Base-by-base conservation (phyloP, 1,140 invertebrate genomes). In the Stratiolaelaps scimitus region DNA sequence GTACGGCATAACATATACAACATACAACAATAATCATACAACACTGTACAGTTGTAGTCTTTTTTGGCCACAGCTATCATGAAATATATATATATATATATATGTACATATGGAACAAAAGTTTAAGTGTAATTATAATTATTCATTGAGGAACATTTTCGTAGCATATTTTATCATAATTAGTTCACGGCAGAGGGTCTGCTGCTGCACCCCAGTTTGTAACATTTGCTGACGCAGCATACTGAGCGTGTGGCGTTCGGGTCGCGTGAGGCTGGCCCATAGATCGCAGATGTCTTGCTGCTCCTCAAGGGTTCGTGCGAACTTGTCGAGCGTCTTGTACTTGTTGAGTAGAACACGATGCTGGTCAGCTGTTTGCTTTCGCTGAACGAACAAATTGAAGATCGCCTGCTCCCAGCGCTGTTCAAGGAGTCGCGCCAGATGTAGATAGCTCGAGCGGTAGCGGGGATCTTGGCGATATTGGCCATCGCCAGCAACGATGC, bases 341-440 rank as follows among this genome's bases (percentile, higher is more conserved):
- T 60, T 60, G 53, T 60, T 60, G 15, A 60, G 20, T 15, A 60
- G 23, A 1, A 60, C 53, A 60, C 53, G 53, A 60, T 60, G 53
- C 17, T n/a, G 26, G 13, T 60, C 53, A 60, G 53, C 53, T 17
- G 34, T 60, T 26, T 60, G 1, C 23, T 60, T 60, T 15, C 53
- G 53, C 10, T 60, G 53, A 19, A 60, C 34, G 53, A 60, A 23
- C 2, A 60, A 26, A 60, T 60, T 60, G 53, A 26, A 60, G 15
- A 60, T 60, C 23, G 53, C 53, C 23, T 60, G 53, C 23, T 60
- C 15, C 53, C 53, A 60, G 13, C 53, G 53, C 26, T 60, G 26
- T 34, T 60, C 53, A 15, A 60, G 53, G 15, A 60, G 53, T 60
- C 53, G 26, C 13, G 53, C 53, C 26, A 60, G 53, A 26, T 34